Evolutionary conservation across 2,113 vertebrate genomes (phyloP).

Genomic region (Carassius auratus): DNA sequence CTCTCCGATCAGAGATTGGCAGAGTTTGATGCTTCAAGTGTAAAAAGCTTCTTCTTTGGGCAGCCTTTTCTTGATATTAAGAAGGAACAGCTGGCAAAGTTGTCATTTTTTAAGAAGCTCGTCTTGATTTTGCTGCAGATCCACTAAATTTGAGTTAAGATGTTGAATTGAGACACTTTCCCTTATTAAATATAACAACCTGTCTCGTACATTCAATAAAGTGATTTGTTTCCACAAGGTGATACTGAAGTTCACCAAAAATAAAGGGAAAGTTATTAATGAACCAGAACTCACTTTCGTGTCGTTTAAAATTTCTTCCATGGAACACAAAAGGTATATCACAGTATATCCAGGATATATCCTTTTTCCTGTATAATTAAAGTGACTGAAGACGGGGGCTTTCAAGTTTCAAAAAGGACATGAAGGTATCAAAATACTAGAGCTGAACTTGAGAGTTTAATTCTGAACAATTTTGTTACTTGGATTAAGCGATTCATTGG

Average conservation of each 20-base stretch:
- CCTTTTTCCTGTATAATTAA: not conserved
- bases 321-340: not conserved
- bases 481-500: not conserved
- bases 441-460: not conserved
- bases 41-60: slow-evolving; percentile 66
- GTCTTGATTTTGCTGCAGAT: not conserved
- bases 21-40: slow-evolving; percentile 66
- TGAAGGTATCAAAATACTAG: not conserved
- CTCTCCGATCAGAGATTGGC: slow-evolving; percentile 60
- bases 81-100: not conserved
- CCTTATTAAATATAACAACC: not conserved
- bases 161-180: not conserved
- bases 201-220: not conserved
- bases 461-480: not conserved
- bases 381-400: not conserved
- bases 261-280: not conserved
- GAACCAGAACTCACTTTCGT: slow-evolving; percentile 2
- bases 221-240: not conserved
- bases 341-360: not conserved
- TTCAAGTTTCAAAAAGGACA: not conserved
- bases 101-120: not conserved
- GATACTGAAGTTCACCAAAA: not conserved
- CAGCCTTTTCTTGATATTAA: not conserved
- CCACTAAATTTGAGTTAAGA: not conserved
- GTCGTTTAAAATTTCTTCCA: not conserved